Evolutionary conservation across 2,113 vertebrate species (phyloP).

Genomic region (Petrocephalus microphthalmus): DNA sequence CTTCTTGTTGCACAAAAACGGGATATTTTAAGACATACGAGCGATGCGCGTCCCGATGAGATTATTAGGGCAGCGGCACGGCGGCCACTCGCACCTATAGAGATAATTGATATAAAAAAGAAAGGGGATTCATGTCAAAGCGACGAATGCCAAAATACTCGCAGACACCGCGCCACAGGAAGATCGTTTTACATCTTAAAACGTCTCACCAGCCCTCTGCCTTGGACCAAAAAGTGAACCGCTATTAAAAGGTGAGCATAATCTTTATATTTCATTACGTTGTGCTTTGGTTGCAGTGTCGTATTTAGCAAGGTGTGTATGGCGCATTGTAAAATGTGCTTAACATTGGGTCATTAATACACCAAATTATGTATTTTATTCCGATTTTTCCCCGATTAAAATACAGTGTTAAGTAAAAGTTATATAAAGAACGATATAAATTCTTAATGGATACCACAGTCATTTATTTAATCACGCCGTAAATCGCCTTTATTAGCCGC

Average conservation of each 20-base stretch:
- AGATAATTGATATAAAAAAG: constrained; percentile 20
- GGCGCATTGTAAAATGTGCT: neutral
- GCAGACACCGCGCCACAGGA: neutral
- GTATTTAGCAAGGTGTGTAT: neutral
- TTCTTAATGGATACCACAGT: neutral
- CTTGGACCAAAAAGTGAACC: constrained; percentile 10
- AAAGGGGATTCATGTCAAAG: constrained; percentile 28
- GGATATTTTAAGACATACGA: constrained; percentile 53
- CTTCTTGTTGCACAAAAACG: constrained; percentile 40
- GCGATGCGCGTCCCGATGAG: constrained; percentile 36
- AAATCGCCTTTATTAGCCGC: neutral
- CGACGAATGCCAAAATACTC: constrained; percentile 12
- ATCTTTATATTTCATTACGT: neutral
- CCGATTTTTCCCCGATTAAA: neutral
- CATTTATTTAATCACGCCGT: neutral
- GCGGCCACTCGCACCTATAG: constrained; percentile 29
- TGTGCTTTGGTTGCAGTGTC: neutral
- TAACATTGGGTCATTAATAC: neutral
- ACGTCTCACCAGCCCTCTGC: constrained; percentile 19
- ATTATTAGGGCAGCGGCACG: constrained; percentile 34
- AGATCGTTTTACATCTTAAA: constrained; percentile 16
- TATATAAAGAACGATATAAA: neutral
- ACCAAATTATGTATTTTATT: neutral
- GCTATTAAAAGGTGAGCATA: constrained; percentile 15
- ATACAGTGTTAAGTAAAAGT: neutral